Conservation (phyloP, 2,888 invertebrate species). For the Agelastica alni region DNA sequence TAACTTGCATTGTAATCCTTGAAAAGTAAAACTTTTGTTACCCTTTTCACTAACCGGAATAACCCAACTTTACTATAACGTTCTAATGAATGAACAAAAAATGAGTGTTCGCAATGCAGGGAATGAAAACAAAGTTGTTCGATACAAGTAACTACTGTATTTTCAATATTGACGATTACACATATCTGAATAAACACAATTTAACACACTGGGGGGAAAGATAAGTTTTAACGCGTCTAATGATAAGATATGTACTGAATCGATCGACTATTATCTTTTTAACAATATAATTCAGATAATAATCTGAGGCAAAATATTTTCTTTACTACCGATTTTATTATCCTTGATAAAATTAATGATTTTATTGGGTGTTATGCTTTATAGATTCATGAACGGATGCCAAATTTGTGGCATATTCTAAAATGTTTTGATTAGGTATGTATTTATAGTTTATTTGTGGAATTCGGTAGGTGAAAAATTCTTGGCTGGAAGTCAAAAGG, state of each 20-base stretch:
- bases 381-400: conserved; percentile 2
- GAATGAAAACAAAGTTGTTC: conserved; percentile 3
- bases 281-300: conserved; percentile 25
- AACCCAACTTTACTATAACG: background rate
- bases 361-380: conserved; percentile 24
- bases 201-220: conserved; percentile 29
- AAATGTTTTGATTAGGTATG: background rate
- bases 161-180: conserved; percentile 33
- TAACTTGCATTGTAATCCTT: too few species aligned
- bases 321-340: conserved; percentile 34
- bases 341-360: conserved; percentile 26
- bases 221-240: conserved; percentile 26
- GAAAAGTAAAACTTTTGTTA: too few species aligned
- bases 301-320: conserved; percentile 32
- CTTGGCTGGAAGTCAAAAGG: too few species aligned
- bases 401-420: background rate
- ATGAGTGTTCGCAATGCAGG: background rate
- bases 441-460: too few species aligned
- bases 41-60: too few species aligned
- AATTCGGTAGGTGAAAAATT: too few species aligned
- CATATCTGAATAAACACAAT: conserved; percentile 13
- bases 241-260: conserved; percentile 33
- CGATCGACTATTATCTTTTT: conserved; percentile 23
- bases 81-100: background rate
- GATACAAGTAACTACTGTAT: conserved; percentile 41